These are phyloP conservation scores for Aphaenogaster floridana DNA, from an alignment of 1,140 invertebrate species.

Conservation along the genomic window DNA sequence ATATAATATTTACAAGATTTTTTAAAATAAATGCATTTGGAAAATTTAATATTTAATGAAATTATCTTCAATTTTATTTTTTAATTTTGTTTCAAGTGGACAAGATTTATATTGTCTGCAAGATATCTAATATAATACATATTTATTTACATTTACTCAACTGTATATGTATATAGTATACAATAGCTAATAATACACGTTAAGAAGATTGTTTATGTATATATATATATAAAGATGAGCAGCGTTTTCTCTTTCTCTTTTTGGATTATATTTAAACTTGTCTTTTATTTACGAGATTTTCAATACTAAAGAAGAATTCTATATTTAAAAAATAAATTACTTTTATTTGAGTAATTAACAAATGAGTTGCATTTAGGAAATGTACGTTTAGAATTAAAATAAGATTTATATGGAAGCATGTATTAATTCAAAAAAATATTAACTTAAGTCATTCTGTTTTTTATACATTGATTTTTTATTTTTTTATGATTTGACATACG, in stretches of 20 bases:
- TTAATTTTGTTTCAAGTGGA: not conserved
- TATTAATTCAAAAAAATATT: not conserved
- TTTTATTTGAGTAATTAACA: not conserved
- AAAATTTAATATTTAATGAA: not conserved
- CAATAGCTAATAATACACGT: not conserved
- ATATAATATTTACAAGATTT: not conserved
- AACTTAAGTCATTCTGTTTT: not conserved
- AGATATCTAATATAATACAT: too few species aligned
- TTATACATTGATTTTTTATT: not conserved
- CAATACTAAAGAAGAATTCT: not conserved
- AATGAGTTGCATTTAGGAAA: not conserved
- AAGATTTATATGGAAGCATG: not conserved
- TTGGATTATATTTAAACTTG: not conserved
- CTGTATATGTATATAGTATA: not conserved
- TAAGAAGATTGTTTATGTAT: not conserved
- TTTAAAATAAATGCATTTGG: not conserved
- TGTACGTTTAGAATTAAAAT: too few species aligned
- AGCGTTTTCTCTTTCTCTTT: not conserved
- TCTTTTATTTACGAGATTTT: not conserved
- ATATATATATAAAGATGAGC: not conserved
- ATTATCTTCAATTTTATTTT: not conserved
- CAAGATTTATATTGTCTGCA: too few species aligned
- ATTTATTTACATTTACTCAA: not conserved
- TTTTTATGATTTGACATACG: not conserved
- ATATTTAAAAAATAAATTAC: not conserved